Evolutionary conservation across 2,888 invertebrate species (phyloP).

Genomic region (Onthophagus sagittarius): DNA sequence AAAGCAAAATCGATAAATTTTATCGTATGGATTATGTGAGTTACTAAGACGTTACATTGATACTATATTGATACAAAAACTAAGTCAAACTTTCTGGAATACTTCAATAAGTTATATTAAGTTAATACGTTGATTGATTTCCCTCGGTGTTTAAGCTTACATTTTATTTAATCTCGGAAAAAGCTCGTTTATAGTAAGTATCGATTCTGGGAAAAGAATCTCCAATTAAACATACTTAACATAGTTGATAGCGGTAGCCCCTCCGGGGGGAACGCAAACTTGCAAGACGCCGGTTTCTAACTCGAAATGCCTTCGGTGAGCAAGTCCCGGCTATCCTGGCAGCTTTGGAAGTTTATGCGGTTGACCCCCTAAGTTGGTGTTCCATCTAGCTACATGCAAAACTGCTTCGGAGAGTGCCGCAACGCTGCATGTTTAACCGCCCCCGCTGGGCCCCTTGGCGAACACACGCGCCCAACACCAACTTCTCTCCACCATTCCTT

Average conservation of each 20-base stretch:
- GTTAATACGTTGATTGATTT: conserved; percentile 44
- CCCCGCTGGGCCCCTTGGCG: conserved; percentile 8
- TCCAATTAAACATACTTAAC: conserved; percentile 43
- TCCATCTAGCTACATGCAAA: conserved; percentile 44
- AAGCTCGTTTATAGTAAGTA: not conserved
- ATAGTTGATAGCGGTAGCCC: conserved; percentile 45
- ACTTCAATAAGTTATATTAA: conserved; percentile 50
- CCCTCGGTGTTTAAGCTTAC: conserved; percentile 40
- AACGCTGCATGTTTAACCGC: conserved; percentile 21
- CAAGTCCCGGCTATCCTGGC: conserved; percentile 43
- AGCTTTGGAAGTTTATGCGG: conserved; percentile 50
- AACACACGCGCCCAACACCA: too few relatives aligned
- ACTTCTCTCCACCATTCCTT: too few relatives aligned
- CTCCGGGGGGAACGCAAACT: conserved; percentile 32
- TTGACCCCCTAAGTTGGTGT: conserved; percentile 48
- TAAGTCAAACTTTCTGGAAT: conserved; percentile 51
- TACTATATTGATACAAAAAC: too few relatives aligned
- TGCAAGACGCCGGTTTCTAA: conserved; percentile 44
- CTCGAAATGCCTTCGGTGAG: conserved; percentile 43
- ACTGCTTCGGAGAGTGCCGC: conserved; percentile 38
- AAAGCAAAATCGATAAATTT: too few relatives aligned
- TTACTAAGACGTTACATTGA: too few relatives aligned
- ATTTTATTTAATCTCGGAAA: conserved; percentile 39
- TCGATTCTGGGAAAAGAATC: not conserved
- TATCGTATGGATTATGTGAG: too few relatives aligned